Evolutionary conservation across 2,113 vertebrate genomes (phyloP).

Genomic region (Sinocyclocheilus grahami): DNA sequence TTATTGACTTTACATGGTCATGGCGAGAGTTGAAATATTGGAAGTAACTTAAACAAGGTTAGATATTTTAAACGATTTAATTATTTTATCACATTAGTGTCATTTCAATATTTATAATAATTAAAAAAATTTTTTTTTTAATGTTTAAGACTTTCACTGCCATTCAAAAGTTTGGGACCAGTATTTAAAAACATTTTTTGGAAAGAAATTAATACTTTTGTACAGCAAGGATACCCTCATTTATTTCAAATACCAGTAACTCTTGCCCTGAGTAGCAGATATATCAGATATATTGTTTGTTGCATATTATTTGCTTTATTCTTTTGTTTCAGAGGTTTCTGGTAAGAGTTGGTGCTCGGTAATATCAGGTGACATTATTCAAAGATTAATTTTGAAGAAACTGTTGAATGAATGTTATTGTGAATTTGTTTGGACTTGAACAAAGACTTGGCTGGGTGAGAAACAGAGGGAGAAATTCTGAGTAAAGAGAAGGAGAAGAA

Average conservation of each 20-base stretch:
- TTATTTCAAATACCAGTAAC: not conserved
- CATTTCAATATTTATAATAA: not conserved
- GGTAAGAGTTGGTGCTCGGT: not conserved
- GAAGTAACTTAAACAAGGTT: not conserved
- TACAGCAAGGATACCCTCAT: no score
- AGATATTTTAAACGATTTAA: not conserved
- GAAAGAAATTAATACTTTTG: no score
- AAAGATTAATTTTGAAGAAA: conserved; percentile 15
- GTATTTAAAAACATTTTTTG: no score
- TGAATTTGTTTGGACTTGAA: conserved; percentile 35
- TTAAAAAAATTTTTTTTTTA: not conserved
- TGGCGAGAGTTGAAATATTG: not conserved
- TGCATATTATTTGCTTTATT: not conserved
- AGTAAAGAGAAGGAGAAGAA: not conserved
- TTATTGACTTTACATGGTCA: not conserved
- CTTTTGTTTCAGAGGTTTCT: conserved; percentile 5
- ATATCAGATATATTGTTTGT: conserved; percentile 10
- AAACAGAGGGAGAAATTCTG: not conserved
- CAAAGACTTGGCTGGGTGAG: conserved; percentile 5
- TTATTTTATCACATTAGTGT: not conserved
- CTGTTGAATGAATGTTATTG: conserved; percentile 33
- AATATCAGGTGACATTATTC: conserved; percentile 21
- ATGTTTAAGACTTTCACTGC: not conserved
- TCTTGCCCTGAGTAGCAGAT: not conserved
- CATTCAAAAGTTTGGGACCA: no score